Evolutionary conservation across 2,113 vertebrate genomes (phyloP).

Genomic region (Nesogale talazaci): DNA sequence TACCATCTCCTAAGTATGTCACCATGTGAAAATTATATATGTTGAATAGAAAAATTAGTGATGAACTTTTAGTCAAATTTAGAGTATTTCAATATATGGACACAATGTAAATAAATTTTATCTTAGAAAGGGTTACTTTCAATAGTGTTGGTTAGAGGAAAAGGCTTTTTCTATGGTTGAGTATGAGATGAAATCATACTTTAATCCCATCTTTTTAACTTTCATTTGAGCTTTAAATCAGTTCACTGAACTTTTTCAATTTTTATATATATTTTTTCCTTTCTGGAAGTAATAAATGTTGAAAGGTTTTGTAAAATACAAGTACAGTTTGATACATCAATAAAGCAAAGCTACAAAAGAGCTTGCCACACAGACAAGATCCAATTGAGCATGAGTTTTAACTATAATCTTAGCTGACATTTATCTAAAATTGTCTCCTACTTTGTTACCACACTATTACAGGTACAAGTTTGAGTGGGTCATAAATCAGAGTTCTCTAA

Average conservation of each 20-base stretch:
- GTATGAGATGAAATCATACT: constrained; percentile 49
- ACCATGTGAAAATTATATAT: not conserved
- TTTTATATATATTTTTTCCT: constrained; percentile 64
- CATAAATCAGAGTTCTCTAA: constrained; percentile 77
- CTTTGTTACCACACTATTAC: constrained; percentile 69
- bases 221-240: constrained; percentile 57
- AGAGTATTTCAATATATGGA: not conserved
- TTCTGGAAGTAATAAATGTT: constrained; percentile 72
- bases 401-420: constrained; percentile 74
- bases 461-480: constrained; percentile 64
- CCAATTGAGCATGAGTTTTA: constrained; percentile 62
- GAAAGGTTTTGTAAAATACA: constrained; percentile 65
- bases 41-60: not conserved
- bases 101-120: not conserved
- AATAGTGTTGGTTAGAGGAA: not conserved
- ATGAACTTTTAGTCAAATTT: not conserved
- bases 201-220: constrained; percentile 66
- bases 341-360: constrained; percentile 64
- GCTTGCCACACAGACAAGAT: constrained; percentile 30
- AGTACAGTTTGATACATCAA: not conserved
- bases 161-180: not conserved
- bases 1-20: not conserved
- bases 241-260: constrained; percentile 48
- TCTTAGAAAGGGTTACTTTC: not conserved
- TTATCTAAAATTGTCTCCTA: constrained; percentile 74